phyloP scores from a whole-genome alignment of 2,113 vertebrate genomes.

The Mixornis gularis region DNA sequence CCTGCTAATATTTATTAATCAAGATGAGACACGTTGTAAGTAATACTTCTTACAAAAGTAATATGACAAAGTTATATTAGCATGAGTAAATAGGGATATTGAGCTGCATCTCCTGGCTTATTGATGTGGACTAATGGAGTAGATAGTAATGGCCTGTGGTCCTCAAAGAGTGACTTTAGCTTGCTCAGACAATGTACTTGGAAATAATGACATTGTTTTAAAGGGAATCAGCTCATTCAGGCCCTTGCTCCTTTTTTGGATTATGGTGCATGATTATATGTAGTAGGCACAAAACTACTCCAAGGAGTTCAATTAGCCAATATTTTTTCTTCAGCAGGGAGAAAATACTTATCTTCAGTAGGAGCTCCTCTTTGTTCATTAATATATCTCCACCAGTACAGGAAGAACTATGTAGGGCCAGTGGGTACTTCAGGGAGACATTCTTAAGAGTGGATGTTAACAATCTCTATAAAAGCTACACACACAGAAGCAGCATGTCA shows the following conservation, averaged over 20 bases:
- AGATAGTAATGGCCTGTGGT: background rate
- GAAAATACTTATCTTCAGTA: background rate
- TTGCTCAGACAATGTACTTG: background rate
- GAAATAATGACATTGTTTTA: background rate
- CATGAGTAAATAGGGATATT: background rate
- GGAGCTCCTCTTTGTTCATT: background rate
- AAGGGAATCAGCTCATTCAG: background rate
- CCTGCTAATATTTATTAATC: background rate
- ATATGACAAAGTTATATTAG: background rate
- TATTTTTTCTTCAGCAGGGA: background rate
- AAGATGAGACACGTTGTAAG: background rate
- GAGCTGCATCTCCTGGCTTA: background rate
- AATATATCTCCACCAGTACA: background rate
- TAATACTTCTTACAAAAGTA: background rate
- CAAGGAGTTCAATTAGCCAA: background rate
- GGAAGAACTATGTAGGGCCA: background rate
- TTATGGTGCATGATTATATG: background rate
- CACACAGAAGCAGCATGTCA: background rate
- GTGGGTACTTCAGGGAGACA: background rate
- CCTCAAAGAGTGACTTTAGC: background rate
- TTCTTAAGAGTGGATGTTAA: background rate
- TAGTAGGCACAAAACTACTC: background rate
- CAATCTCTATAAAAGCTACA: background rate
- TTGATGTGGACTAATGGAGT: background rate
- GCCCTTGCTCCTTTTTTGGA: background rate